Evolutionary conservation across 2,113 vertebrate genomes (phyloP), one percentile per base, ranked within the genome.

Genomic region (Thinocorus orbignyianus): DNA sequence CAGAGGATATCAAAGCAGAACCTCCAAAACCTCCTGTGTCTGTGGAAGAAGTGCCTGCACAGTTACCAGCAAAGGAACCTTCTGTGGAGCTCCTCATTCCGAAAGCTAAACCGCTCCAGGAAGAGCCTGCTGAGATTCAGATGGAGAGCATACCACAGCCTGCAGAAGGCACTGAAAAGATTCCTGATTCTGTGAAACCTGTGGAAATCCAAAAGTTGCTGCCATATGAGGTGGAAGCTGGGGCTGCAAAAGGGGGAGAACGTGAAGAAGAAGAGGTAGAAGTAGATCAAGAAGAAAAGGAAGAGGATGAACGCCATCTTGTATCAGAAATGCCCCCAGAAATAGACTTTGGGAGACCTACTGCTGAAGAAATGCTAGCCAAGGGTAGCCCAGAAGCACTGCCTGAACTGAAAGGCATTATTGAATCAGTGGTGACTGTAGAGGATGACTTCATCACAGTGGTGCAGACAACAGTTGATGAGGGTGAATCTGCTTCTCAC

Each of bases 381-480:
- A 82, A 93, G 93, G 93, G 94, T 39, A 93, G 96, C 71, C 91
- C 97, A 39, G 97, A 93, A 26, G 96, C 92, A 30, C 19, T 95
- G 80, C 65, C 93, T 91, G 89, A 99, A 96, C 98, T 92, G 79
- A 98, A 98, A 61, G 99, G 99, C 52, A 98, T 98, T 78, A 99
- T 99, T 33, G 99, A 99, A 69, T 99, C 99, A 1, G 98, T 99
- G 49, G 99, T 99, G 79, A 99, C 99, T 10, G 99, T 99, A 7
- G 99, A 99, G 92, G 99, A 99, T 30, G 99, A 99, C 93, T 99
- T 99, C 37, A 99, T 99, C 96, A 99, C 99, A 1, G 99, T 99
- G 41, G 99, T 99, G 82, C 99, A 99, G 96, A 98, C 98, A 31
- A 99, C 99, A 11, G 99, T 99, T 4, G 99, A 99, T 58, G 98